phyloP scores from a whole-genome alignment of 1,140 invertebrate species.

The Neodiprion pinetum region DNA sequence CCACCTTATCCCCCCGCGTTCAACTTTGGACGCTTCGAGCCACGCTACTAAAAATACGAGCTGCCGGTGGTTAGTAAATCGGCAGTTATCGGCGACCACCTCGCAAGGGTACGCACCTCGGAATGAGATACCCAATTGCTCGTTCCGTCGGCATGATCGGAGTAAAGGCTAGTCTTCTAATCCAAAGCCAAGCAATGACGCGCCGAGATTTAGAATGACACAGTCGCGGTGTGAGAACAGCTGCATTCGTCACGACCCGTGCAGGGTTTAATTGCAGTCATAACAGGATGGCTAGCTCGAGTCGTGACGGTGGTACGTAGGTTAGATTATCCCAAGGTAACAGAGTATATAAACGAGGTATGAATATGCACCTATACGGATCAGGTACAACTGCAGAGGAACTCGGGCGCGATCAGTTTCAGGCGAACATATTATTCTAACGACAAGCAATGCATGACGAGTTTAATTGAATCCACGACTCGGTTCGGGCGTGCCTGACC shows the following conservation, averaged over 20 bases:
- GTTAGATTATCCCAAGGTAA: not conserved
- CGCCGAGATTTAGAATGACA: not conserved
- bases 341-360: not conserved
- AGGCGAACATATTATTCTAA: not conserved
- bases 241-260: not conserved
- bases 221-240: not conserved
- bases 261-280: not conserved
- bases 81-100: not conserved
- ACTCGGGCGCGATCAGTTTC: not conserved
- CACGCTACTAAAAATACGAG: not conserved
- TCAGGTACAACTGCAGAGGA: not conserved
- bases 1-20: too few species aligned
- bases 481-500: not conserved
- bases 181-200: not conserved
- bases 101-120: not conserved
- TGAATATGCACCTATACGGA: not conserved
- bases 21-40: too few species aligned
- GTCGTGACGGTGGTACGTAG: not conserved
- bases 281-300: not conserved
- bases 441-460: conserved; percentile 1
- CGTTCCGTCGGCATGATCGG: not conserved
- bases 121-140: not conserved
- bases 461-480: conserved; percentile 7
- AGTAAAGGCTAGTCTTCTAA: not conserved
- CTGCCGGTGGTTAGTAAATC: not conserved